Percentiles rank a stretch among this genome's conserved stretches.
phyloP scores from a whole-genome alignment of 2,888 invertebrate genomes.

The Plebejus melissa region DNA sequence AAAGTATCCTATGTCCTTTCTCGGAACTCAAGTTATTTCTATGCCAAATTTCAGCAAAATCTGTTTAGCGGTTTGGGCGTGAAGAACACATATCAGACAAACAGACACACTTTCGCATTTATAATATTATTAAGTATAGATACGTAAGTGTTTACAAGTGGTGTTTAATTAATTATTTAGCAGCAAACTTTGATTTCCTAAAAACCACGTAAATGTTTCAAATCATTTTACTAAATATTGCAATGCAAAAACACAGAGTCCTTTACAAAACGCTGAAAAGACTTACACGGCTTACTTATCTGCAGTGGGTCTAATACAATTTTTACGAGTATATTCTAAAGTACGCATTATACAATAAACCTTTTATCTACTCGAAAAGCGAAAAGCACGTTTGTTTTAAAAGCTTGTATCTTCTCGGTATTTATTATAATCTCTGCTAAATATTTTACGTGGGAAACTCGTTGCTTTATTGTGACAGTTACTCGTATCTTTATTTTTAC shows the following conservation, averaged over 20 bases:
- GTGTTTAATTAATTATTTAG: too few species aligned
- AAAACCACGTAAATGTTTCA: not conserved
- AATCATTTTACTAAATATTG: not conserved
- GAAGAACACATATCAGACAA: too few species aligned
- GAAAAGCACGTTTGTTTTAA: conserved; percentile 31
- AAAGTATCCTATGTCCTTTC: too few species aligned
- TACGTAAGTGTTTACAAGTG: too few species aligned
- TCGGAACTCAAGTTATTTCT: too few species aligned
- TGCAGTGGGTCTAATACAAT: conserved; percentile 29
- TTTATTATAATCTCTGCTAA: conserved; percentile 21
- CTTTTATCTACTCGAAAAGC: conserved; percentile 32
- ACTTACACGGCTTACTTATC: conserved; percentile 29
- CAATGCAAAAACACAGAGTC: not conserved
- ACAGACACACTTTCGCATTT: too few species aligned
- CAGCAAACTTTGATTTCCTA: not conserved
- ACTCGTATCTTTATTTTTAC: conserved; percentile 5
- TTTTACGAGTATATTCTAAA: conserved; percentile 1
- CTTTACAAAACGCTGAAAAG: conserved; percentile 15
- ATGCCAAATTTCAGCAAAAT: too few species aligned
- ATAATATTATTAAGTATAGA: too few species aligned
- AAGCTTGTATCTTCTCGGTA: conserved; percentile 28
- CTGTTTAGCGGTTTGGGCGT: too few species aligned
- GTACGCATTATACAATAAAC: conserved; percentile 24
- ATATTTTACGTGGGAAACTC: conserved; percentile 27
- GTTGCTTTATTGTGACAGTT: not conserved